A percentile compares a stretch with the other conserved stretches of the same genome.
Conservation (phyloP, 2,797 vertebrate genomes). For the Catamblyrhynchus diadema region DNA sequence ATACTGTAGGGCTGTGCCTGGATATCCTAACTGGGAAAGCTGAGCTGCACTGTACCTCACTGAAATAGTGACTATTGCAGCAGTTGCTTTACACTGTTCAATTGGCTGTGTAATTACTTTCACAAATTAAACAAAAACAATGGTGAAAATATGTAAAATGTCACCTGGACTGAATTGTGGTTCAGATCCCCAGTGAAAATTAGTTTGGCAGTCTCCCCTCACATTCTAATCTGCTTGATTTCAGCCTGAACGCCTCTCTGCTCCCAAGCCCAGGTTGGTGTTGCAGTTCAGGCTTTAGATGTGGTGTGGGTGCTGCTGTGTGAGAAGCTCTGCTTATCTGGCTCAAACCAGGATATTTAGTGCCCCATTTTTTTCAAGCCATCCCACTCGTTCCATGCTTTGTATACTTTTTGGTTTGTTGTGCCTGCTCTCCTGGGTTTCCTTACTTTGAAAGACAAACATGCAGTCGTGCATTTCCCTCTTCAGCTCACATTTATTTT, state of each 20-base stretch:
- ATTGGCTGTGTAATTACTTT: constrained; percentile 65
- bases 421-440: background rate
- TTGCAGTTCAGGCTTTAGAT: background rate
- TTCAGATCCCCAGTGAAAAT: background rate
- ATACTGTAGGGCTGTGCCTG: constrained; percentile 21
- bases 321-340: background rate
- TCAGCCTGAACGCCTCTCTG: background rate
- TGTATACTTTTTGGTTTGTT: background rate
- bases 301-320: background rate
- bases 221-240: background rate
- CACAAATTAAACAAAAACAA: constrained; percentile 54
- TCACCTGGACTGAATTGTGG: constrained; percentile 44
- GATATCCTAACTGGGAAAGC: constrained; percentile 20
- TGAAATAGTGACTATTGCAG: constrained; percentile 58
- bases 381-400: background rate
- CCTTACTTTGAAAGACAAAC: background rate
- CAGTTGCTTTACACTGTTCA: constrained; percentile 62
- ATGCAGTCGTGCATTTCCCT: background rate
- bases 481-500: background rate
- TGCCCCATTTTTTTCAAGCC: background rate
- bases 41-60: background rate
- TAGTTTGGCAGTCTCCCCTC: background rate
- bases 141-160: constrained; percentile 55
- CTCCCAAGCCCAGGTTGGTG: background rate
- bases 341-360: background rate